Conservation (phyloP, 2,113 vertebrate genomes). For the Thalassoma bifasciatum region DNA sequence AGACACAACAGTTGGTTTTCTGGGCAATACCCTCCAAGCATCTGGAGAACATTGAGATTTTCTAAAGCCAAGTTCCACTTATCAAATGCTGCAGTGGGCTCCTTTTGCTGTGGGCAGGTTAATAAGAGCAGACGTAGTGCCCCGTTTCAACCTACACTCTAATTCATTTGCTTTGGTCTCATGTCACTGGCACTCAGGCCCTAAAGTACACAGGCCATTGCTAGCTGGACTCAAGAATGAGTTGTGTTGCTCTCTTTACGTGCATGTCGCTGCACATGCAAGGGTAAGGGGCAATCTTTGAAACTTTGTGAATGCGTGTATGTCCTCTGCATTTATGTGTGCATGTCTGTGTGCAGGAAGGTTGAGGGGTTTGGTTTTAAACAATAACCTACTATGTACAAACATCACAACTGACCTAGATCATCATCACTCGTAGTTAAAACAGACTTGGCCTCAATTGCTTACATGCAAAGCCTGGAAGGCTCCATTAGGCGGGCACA, state of each 20-base stretch:
- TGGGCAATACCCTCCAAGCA: slow-evolving; percentile 29
- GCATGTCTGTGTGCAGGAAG: slow-evolving; percentile 18
- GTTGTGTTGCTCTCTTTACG: slow-evolving; percentile 48
- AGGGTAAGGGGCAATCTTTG: slow-evolving; percentile 31
- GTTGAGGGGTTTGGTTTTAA: slow-evolving; percentile 61
- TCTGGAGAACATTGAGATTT: slow-evolving; percentile 65
- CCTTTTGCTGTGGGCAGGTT: slow-evolving; percentile 62
- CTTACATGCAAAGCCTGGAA: slow-evolving; percentile 61
- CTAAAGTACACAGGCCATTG: slow-evolving; percentile 68
- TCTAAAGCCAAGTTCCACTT: slow-evolving; percentile 45
- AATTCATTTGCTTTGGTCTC: slow-evolving; percentile 80
- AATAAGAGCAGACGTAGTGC: slow-evolving; percentile 73
- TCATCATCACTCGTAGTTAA: slow-evolving; percentile 69
- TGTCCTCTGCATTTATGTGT: slow-evolving; percentile 1
- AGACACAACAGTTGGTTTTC: slow-evolving; percentile 48
- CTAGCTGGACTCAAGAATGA: slow-evolving; percentile 35
- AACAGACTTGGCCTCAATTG: slow-evolving; percentile 66
- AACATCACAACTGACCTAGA: slow-evolving; percentile 56
- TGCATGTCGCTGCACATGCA: slow-evolving; percentile 6
- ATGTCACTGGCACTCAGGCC: slow-evolving; percentile 77
- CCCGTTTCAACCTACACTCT: slow-evolving; percentile 68
- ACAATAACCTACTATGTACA: slow-evolving; percentile 69
- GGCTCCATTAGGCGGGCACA: slow-evolving; percentile 42
- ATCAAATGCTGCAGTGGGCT: slow-evolving; percentile 62
- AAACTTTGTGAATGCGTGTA: slow-evolving; percentile 41